phyloP scores from a whole-genome alignment of 2,888 invertebrate species.

The Bellardia bayeri region DNA sequence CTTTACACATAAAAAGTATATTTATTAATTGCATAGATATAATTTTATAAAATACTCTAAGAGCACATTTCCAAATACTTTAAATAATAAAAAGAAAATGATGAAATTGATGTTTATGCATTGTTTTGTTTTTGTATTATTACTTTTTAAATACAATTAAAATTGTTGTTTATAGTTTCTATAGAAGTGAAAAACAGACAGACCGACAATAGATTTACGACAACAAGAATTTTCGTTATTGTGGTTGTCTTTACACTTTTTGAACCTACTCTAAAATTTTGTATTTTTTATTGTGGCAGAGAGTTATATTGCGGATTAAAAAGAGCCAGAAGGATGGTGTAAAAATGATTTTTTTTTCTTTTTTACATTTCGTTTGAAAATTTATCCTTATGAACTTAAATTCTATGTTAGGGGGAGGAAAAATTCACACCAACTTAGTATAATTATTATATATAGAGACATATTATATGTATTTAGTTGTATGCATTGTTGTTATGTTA shows the following conservation, averaged over 20 bases:
- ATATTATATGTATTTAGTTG: constrained; percentile 56
- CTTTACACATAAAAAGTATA: constrained; percentile 23
- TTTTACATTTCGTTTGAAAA: constrained; percentile 24
- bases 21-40: constrained; percentile 11
- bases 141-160: constrained; percentile 38
- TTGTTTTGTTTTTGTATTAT: constrained; percentile 41
- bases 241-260: background rate
- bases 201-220: constrained; percentile 3
- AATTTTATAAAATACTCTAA: constrained; percentile 8
- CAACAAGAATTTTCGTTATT: background rate
- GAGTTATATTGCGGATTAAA: background rate
- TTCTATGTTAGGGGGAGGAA: constrained; percentile 45
- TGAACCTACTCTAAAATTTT: background rate
- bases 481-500: constrained; percentile 47
- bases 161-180: constrained; percentile 24
- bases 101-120: constrained; percentile 27
- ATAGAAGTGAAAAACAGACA: constrained; percentile 8
- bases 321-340: constrained; percentile 2
- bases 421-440: constrained; percentile 68
- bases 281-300: background rate
- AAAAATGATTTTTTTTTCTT: constrained; percentile 20
- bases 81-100: constrained; percentile 15
- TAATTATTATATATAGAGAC: constrained; percentile 54
- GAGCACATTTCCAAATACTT: constrained; percentile 1
- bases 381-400: constrained; percentile 63